A percentile compares a stretch with the other conserved stretches of the same genome.
These are phyloP conservation scores for Marmota monax DNA, from an alignment of 2,113 vertebrate species.

Conservation along the genomic window DNA sequence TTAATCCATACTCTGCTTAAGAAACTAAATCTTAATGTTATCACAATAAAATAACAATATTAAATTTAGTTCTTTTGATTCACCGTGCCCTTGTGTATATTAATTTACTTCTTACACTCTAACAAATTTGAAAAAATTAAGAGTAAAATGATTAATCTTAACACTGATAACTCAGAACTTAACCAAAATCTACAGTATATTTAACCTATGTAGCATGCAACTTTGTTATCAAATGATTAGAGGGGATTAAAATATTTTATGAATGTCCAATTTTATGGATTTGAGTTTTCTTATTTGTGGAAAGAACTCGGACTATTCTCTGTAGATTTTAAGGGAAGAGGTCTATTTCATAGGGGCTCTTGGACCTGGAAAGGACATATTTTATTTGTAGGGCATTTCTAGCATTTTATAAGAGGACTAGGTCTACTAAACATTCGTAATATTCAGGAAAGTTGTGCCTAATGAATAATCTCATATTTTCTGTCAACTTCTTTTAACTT, in stretches of 20 bases:
- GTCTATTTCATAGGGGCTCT: accelerated
- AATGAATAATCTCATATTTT: not conserved
- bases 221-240: not conserved
- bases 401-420: not conserved
- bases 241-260: not conserved
- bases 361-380: not conserved
- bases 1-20: not conserved
- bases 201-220: not conserved
- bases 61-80: not conserved
- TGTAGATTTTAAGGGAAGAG: not conserved
- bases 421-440: not conserved
- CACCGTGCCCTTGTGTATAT: not conserved
- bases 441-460: not conserved
- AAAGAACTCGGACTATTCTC: not conserved
- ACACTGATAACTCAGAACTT: not conserved
- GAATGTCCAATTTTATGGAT: not conserved
- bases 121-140: not conserved
- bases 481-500: not conserved
- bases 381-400: not conserved
- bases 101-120: not conserved
- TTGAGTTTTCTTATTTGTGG: not conserved
- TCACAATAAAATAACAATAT: not conserved
- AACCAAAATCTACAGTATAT: not conserved
- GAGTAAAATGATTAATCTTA: not conserved
- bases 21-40: not conserved